Base-by-base conservation (phyloP, 2,888 invertebrate species). In the Dryadula phaetusa region DNA sequence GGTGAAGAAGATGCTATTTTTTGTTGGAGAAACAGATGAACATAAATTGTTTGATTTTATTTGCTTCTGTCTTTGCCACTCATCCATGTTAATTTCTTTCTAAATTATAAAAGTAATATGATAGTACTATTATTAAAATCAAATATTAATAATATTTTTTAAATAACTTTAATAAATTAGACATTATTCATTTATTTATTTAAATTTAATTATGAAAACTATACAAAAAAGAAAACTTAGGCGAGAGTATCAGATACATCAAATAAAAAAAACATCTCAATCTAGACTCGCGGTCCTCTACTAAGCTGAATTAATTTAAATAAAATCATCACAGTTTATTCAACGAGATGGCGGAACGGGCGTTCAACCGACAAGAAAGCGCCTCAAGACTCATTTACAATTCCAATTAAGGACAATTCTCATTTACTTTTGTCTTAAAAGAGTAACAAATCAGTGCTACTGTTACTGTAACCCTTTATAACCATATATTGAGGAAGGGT, bases 321-420 rank as follows among this genome's bases (percentile, higher is more conserved):
- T 88, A 84, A 87, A 91, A 90, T 88, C 89, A 87, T 90, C 88
- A 84, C 88, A 89, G 88, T 90, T 90, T 91, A 88, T 87, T 90
- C 85, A 84, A 86, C 82, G 87, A 85, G 87, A 86, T 85, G 85
- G 83, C 80, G 79, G 81, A 79, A 80, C 82, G 85, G 82, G 83
- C 87, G 83, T 86, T 85, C 85, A 85, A 86, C 87, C 85, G 85
- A 84, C 88, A 88, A 88, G 89, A 88, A 86, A 88, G 85, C 83
- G 87, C 87, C 88, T 83, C 86, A 85, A 85, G 85, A 85, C 89
- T 90, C 90, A 90, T 91, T 90, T 91, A 90, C 90, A 90, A 91
- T 90, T 91, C 88, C 88, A 91, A 91, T 90, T 90, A 90, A 85
- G 86, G 86, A 84, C 87, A 84, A 87, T 90, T 87, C 88, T 88